Percentiles rank a stretch among this genome's conserved stretches.
Evolutionary conservation across 2,113 vertebrate genomes (phyloP).

Genomic region (Phodopus roborovskii): DNA sequence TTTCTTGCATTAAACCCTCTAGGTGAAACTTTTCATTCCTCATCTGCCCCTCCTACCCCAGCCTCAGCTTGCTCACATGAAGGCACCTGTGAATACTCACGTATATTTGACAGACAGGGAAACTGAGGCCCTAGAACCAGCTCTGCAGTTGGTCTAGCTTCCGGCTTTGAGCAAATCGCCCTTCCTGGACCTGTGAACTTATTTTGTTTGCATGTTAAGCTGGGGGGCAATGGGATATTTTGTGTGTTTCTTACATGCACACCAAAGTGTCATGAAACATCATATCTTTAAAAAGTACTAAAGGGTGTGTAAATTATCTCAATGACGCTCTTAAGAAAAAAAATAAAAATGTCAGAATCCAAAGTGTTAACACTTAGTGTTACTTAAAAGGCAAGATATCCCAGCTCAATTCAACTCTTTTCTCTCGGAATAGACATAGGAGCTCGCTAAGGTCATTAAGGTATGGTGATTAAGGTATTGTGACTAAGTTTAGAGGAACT

Average conservation of each 20-base stretch:
- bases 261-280: neutral
- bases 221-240: neutral
- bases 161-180: neutral
- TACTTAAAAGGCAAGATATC: neutral
- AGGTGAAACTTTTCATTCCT: neutral
- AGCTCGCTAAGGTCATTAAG: neutral
- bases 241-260: neutral
- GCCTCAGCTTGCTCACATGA: neutral
- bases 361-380: neutral
- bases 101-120: neutral
- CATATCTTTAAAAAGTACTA: neutral
- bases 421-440: neutral
- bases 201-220: neutral
- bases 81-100: neutral
- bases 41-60: neutral
- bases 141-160: neutral
- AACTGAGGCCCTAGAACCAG: neutral
- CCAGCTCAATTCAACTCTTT: constrained; percentile 7
- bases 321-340: neutral
- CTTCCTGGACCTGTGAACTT: neutral
- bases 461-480: no score
- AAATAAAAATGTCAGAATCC: neutral
- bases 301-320: neutral
- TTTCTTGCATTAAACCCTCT: neutral
- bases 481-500: neutral